These are phyloP conservation scores for Aporophyla lueneburgensis DNA, from an alignment of 2,888 invertebrate species.

Conservation along the genomic window DNA sequence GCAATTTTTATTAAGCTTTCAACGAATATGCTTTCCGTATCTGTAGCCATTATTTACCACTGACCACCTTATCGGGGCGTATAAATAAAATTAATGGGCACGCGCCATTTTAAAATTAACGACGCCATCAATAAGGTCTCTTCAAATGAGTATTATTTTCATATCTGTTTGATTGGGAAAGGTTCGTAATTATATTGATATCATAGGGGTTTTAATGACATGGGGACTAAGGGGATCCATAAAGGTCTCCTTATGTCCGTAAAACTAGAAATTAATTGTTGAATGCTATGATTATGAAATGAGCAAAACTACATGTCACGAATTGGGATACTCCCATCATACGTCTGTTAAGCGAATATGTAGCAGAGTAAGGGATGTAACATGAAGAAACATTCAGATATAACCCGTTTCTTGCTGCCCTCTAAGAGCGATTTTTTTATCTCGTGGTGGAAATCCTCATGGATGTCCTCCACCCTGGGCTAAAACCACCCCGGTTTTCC, in stretches of 20 bases:
- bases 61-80: constrained; percentile 48
- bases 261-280: neutral
- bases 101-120: constrained; percentile 44
- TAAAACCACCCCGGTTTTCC: too few species aligned
- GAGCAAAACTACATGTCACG: neutral
- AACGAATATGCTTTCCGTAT: constrained; percentile 45
- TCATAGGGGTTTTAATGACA: neutral
- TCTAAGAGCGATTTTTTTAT: too few species aligned
- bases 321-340: too few species aligned
- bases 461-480: too few species aligned
- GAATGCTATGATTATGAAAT: neutral
- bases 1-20: constrained; percentile 58
- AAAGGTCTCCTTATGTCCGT: neutral
- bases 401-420: too few species aligned
- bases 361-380: too few species aligned
- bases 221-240: neutral
- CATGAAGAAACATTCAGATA: too few species aligned
- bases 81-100: constrained; percentile 62
- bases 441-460: too few species aligned
- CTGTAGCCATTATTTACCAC: constrained; percentile 49
- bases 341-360: too few species aligned
- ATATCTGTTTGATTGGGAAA: constrained; percentile 20
- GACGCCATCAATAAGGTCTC: constrained; percentile 33
- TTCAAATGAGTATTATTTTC: constrained; percentile 35
- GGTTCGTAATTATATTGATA: neutral